Percentiles rank a stretch among this genome's conserved stretches.
phyloP scores from a whole-genome alignment of 1,140 invertebrate genomes.

The Apis laboriosa region DNA sequence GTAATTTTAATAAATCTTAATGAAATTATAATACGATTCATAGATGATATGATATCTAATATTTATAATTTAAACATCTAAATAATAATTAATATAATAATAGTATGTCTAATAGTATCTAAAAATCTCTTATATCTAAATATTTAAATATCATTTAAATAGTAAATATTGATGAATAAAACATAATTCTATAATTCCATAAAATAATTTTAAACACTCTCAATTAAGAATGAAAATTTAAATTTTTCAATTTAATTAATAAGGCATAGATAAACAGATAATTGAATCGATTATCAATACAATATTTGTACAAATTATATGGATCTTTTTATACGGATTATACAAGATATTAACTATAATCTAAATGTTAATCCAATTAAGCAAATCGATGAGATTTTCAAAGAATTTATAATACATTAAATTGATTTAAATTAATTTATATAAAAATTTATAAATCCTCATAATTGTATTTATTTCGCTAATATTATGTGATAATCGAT shows the following conservation, averaged over 20 bases:
- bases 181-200: not conserved
- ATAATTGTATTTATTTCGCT: too few relatives aligned
- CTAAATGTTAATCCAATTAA: not conserved
- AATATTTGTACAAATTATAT: not conserved
- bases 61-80: too few relatives aligned
- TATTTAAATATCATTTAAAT: too few relatives aligned
- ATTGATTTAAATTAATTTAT: not conserved
- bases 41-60: too few relatives aligned
- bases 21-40: not conserved
- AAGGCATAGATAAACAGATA: not conserved
- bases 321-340: too few relatives aligned
- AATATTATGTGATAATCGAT: too few relatives aligned
- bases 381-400: not conserved
- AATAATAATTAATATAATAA: too few relatives aligned
- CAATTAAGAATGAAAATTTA: not conserved
- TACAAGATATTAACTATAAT: not conserved
- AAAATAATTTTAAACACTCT: not conserved
- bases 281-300: not conserved
- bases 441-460: not conserved
- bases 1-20: not conserved
- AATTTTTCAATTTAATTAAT: not conserved
- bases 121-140: too few relatives aligned
- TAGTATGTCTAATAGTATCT: too few relatives aligned
- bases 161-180: not conserved
- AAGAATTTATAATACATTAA: not conserved